phyloP scores from a whole-genome alignment of 2,797 vertebrate species.

The Cyclura pinguis region DNA sequence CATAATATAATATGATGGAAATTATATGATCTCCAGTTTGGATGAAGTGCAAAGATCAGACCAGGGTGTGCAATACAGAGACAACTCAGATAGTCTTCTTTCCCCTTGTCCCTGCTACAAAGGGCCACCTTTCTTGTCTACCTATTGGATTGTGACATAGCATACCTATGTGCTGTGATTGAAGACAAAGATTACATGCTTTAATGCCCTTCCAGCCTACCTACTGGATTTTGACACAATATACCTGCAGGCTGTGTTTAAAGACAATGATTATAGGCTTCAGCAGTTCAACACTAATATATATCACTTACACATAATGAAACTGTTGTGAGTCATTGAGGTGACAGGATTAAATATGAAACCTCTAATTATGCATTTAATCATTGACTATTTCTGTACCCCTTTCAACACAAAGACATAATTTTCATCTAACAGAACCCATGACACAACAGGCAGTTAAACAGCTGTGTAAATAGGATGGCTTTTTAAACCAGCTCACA shows the following conservation, averaged over 20 bases:
- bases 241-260: not conserved
- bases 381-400: slow-evolving; percentile 59
- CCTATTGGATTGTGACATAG: slow-evolving; percentile 17
- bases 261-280: slow-evolving; percentile 54
- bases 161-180: not conserved
- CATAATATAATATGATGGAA: not conserved
- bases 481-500: slow-evolving; percentile 1
- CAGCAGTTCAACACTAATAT: slow-evolving; percentile 53
- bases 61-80: not conserved
- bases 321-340: slow-evolving; percentile 68
- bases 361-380: slow-evolving; percentile 74
- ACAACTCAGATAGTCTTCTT: not conserved
- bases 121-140: no score
- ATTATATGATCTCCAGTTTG: not conserved
- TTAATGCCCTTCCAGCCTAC: slow-evolving; percentile 19
- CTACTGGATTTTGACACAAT: slow-evolving; percentile 22
- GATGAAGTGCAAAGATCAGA: not conserved
- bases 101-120: not conserved
- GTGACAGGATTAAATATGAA: slow-evolving; percentile 65
- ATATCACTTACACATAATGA: slow-evolving; percentile 69
- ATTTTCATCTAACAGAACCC: slow-evolving; percentile 20
- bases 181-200: slow-evolving; percentile 57
- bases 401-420: slow-evolving; percentile 31
- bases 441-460: slow-evolving; percentile 34
- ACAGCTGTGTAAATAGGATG: slow-evolving; percentile 37